These are phyloP conservation scores for Burhinus oedicnemus DNA, from an alignment of 2,113 vertebrate genomes.

Conservation along the genomic window DNA sequence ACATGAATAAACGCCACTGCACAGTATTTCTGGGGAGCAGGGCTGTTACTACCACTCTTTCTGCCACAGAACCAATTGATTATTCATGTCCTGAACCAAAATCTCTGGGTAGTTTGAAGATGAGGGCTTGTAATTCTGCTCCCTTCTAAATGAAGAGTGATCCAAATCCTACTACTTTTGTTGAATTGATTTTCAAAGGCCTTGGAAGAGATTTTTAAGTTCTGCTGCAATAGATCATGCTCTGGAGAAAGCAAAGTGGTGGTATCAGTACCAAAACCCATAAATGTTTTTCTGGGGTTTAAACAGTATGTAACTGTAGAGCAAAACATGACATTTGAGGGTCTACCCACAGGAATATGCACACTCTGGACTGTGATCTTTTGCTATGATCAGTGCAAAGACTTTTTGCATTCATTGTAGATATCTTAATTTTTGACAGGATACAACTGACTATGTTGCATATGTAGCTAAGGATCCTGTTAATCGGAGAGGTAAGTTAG, in stretches of 20 bases:
- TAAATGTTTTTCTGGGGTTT: background rate
- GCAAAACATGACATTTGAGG: background rate
- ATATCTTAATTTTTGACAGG: slow-evolving; percentile 75
- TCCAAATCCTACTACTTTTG: background rate
- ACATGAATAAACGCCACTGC: background rate
- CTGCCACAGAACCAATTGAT: background rate
- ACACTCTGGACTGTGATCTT: background rate
- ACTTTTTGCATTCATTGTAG: background rate
- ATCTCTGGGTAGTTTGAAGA: background rate
- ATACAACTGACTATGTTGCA: slow-evolving; percentile 95
- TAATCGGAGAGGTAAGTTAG: slow-evolving; percentile 91
- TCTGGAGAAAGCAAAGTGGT: background rate
- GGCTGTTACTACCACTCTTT: background rate
- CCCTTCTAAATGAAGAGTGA: background rate
- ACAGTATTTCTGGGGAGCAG: background rate
- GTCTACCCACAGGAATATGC: background rate
- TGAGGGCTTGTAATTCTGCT: background rate
- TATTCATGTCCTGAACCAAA: background rate
- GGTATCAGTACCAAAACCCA: background rate
- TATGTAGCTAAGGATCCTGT: slow-evolving; percentile 99
- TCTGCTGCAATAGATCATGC: background rate
- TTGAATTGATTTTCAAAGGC: background rate
- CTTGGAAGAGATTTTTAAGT: background rate
- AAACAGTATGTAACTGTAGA: background rate
- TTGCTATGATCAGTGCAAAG: background rate